Percentiles rank a stretch among this genome's conserved stretches.
Conservation (phyloP, 1,140 invertebrate genomes). For the Phocides pigmalion region DNA sequence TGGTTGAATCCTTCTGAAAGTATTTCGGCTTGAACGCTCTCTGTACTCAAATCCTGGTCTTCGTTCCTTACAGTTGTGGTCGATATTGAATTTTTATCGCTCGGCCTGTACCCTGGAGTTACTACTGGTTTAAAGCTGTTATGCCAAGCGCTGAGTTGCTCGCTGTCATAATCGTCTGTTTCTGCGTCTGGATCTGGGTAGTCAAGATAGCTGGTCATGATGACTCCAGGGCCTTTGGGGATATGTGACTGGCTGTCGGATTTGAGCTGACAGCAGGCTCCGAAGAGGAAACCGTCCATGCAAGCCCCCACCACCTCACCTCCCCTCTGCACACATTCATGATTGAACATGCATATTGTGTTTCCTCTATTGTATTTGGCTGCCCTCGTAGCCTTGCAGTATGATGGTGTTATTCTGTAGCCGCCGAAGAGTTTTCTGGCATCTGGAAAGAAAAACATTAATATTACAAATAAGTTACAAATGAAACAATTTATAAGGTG, state of each 20-base stretch:
- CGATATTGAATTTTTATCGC: conserved; percentile 41
- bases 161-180: conserved; percentile 68
- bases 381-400: conserved; percentile 85
- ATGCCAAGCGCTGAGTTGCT: conserved; percentile 69
- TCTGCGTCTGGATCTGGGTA: conserved; percentile 70
- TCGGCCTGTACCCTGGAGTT: conserved; percentile 72
- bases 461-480: too few relatives aligned
- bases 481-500: too few relatives aligned
- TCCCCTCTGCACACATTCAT: conserved; percentile 91
- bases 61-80: conserved; percentile 66
- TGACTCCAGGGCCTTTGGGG: conserved; percentile 75
- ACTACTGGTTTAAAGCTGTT: conserved; percentile 77
- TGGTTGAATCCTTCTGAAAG: conserved; percentile 79
- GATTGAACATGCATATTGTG: conserved; percentile 97
- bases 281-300: conserved; percentile 96
- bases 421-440: conserved; percentile 92
- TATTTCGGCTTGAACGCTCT: conserved; percentile 61
- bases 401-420: conserved; percentile 91
- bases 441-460: conserved; percentile 84
- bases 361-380: conserved; percentile 86
- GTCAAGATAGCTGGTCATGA: conserved; percentile 75
- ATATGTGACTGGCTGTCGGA: conserved; percentile 76
- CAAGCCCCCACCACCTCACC: conserved; percentile 94
- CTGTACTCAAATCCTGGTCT: conserved; percentile 61
- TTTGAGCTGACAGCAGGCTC: conserved; percentile 91